Base-by-base conservation (phyloP, 2,113 vertebrate genomes). In the Irena cyanogastra region DNA sequence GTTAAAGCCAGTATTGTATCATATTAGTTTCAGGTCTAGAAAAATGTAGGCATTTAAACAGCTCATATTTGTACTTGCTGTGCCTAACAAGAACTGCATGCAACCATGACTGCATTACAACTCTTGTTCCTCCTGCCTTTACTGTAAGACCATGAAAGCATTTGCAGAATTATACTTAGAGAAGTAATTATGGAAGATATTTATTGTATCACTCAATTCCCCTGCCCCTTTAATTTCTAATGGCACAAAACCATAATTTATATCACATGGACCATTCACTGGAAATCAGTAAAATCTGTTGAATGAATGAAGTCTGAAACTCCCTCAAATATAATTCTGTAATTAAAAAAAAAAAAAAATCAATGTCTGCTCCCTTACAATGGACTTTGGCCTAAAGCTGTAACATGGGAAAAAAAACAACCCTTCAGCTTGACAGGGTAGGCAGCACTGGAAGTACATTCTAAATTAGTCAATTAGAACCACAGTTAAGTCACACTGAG, bases 31-130 rank as follows among this genome's bases (percentile, higher is more conserved):
- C 33, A 90, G 95, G 52, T 63, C 78, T 82, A 88, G 76, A 96
- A 97, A 91, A 96, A 92, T 18, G 8, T 15, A 39, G 59, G 27
- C 72, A 93, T 97, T 97, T 87, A 85, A 93, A 93, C 64, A 96
- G 89, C 90, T 96, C 79, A 30, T 93, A 89, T 83, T 54, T 66
- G 13, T 70, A 89, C 16, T 23, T 71, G 64, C 64, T 60, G 16
- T 64, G 22, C 72, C 30, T 37, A 78, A 84, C 8, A 70, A 44
- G 41, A 90, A 77, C 1, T 83, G 39, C 56, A 78, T 66, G 47
- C 60, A 89, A 75, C 30, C 64, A 71, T n/a, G 19, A 78, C 7
- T 83, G n/a, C 42, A 61, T 71, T 68, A 28, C 41, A 93, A 4
- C 24, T 64, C 47, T 56, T 90, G 41, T 26, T 61, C 31, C 22